Evolutionary conservation across 2,113 vertebrate species (phyloP), one percentile per base, ranked within the genome.

Genomic region (Vulpes lagopus): DNA sequence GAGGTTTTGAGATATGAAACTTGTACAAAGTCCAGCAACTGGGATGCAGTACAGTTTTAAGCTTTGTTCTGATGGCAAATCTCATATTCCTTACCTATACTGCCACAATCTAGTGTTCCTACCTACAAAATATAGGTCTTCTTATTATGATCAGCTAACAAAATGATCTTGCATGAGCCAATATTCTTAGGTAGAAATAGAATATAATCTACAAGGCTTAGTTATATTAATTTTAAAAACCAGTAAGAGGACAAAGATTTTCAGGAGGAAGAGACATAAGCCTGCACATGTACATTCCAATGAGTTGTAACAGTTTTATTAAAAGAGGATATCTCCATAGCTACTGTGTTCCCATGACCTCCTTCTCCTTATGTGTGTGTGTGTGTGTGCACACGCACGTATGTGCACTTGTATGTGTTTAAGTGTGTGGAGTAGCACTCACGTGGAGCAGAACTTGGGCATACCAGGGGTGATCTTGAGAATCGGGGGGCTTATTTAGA

Each of bases 141-240:
- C 3, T 79, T 80, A 73, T 9, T 74, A 7, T 17, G 49, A 51
- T 49, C 43, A 38, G 3, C n/a, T 59, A 30, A 25, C 15, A 57
- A 32, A 93, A 71, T 53, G 8, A 49, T 94, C 60, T 55, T 84
- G 20, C 16, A 8, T 5, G 57, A 93, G 74, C 27, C 12, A 4
- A 0, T 65, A 60, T 38, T 88, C n/a, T 32, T 35, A 94, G 76
- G 19, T n/a, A 71, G 25, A 64, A 43, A 86, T 12, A 20, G 11
- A 82, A 49, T 43, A 57, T 25, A 30, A 15, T 49, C 25, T 62
- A 38, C 4, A 25, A 16, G 22, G 17, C 49, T 92, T 82, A 82
- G 32, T 91, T 89, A n/a, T 0, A 11, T 55, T 79, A 55, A 51
- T 76, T 92, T 73, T 76, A 74, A 60, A 86, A 96, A 60, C 4